Evolutionary conservation across 2,797 vertebrate genomes (phyloP).

Genomic region (Cirrhinus mrigala): DNA sequence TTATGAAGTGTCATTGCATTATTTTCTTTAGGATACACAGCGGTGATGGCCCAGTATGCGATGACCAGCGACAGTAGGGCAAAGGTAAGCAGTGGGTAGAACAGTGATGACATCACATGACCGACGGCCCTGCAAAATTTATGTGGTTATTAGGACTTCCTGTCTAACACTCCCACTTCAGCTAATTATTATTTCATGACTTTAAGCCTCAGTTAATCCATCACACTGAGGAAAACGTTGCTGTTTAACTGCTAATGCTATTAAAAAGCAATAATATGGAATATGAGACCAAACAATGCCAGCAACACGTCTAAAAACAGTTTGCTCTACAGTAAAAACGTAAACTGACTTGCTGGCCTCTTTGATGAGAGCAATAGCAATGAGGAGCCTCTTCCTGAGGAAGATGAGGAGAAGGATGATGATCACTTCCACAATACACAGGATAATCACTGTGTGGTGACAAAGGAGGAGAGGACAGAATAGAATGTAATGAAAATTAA

Average conservation of each 20-base stretch:
- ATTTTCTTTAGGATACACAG: constrained; percentile 87
- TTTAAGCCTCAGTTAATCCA: neutral
- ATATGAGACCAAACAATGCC: neutral
- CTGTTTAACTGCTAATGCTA: constrained; percentile 23
- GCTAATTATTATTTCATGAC: constrained; percentile 19
- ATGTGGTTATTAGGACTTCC: constrained; percentile 21
- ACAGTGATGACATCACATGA: constrained; percentile 89
- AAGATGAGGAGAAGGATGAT: constrained; percentile 93
- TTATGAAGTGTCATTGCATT: neutral
- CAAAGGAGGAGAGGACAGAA: constrained; percentile 5
- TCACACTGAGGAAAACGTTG: neutral
- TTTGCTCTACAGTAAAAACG: neutral
- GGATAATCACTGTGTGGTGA: constrained; percentile 87
- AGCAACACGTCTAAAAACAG: neutral
- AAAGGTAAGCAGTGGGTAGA: constrained; percentile 93
- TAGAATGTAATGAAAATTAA: neutral
- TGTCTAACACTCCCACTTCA: neutral
- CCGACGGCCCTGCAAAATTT: constrained; percentile 83
- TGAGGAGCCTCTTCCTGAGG: constrained; percentile 91
- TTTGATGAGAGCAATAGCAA: constrained; percentile 94
- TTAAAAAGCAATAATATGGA: neutral
- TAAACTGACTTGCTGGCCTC: constrained; percentile 90
- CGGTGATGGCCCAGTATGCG: constrained; percentile 93
- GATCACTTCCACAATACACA: constrained; percentile 86
- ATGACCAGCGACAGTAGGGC: constrained; percentile 89